A percentile compares a stretch with the other conserved stretches of the same genome.
Evolutionary conservation across 2,113 vertebrate species (phyloP).

Genomic region (Apteryx mantelli): DNA sequence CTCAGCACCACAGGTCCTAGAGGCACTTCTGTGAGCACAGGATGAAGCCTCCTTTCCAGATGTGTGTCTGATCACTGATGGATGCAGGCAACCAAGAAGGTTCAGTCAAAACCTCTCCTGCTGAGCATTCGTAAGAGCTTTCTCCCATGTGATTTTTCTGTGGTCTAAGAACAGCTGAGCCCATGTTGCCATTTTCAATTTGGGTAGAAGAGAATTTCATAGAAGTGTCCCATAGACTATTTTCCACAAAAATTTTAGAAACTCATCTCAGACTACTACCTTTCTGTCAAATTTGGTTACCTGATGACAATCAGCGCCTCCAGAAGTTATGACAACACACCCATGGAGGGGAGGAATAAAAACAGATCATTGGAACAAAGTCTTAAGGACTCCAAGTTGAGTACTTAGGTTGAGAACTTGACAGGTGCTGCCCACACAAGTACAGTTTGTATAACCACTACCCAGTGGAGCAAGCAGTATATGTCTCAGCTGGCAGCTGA

Average conservation of each 20-base stretch:
- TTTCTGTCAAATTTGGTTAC: constrained; percentile 39
- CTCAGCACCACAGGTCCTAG: not conserved
- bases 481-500: constrained; percentile 15
- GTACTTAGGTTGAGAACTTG: constrained; percentile 28
- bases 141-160: not conserved
- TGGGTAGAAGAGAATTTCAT: not conserved
- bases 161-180: not conserved
- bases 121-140: not conserved
- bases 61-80: not conserved
- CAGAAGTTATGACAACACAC: not conserved
- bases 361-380: constrained; percentile 33
- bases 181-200: not conserved
- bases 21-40: not conserved
- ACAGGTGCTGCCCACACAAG: constrained; percentile 65
- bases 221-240: not conserved
- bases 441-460: constrained; percentile 45
- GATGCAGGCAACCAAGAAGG: not conserved
- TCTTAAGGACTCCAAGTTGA: not conserved
- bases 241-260: not conserved
- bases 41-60: not conserved
- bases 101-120: not conserved
- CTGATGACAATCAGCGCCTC: constrained; percentile 14
- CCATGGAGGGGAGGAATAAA: not conserved
- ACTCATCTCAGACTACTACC: not conserved
- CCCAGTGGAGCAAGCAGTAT: constrained; percentile 20